These are phyloP conservation scores for Pollimyrus isidori DNA, from an alignment of 2,113 vertebrate species.

Conservation along the genomic window DNA sequence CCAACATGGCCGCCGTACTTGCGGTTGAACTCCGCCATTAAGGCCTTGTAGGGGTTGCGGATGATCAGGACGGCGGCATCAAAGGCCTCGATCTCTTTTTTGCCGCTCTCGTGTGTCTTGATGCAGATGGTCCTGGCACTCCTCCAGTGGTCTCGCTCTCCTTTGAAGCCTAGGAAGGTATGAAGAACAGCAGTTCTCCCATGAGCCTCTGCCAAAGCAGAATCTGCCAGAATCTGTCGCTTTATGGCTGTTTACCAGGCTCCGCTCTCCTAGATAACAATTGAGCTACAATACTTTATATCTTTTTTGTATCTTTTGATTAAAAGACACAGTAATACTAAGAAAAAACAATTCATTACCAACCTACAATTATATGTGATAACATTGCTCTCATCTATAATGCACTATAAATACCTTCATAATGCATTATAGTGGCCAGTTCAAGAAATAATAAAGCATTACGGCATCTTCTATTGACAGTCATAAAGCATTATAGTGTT, in stretches of 20 bases:
- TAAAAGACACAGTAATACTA: background rate
- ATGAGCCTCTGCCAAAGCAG: background rate
- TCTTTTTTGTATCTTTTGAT: background rate
- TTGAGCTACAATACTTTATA: background rate
- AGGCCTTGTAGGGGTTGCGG: slow-evolving; percentile 91
- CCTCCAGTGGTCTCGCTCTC: slow-evolving; percentile 90
- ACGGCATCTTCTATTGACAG: no score
- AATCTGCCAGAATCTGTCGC: background rate
- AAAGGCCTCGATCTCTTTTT: slow-evolving; percentile 88
- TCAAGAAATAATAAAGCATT: background rate
- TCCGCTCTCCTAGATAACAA: background rate
- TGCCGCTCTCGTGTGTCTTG: slow-evolving; percentile 92
- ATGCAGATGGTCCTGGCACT: slow-evolving; percentile 89
- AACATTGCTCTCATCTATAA: background rate
- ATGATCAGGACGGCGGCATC: slow-evolving; percentile 84
- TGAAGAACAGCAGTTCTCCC: background rate
- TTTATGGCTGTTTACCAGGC: background rate
- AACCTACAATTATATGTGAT: background rate
- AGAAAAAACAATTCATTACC: background rate
- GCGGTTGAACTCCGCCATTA: slow-evolving; percentile 97
- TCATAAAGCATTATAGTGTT: background rate
- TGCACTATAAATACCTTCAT: background rate
- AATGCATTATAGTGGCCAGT: background rate
- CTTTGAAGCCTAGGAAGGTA: slow-evolving; percentile 78
- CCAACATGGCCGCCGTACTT: slow-evolving; percentile 92